Conservation (phyloP, 2,888 invertebrate genomes). For the Erebia ligea region DNA sequence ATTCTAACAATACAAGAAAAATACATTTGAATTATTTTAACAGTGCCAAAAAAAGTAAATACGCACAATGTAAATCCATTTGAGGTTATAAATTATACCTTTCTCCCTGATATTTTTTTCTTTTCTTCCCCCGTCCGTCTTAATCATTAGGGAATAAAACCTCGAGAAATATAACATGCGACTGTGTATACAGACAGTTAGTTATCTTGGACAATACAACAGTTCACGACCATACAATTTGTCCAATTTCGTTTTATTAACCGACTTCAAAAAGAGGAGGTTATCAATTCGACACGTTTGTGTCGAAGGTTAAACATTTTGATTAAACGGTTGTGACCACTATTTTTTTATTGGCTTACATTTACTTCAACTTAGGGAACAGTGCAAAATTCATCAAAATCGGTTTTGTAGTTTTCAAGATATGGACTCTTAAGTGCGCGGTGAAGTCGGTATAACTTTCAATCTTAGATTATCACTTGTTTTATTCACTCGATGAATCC, state of each 20-base stretch:
- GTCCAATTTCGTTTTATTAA: not conserved
- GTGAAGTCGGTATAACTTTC: too few species aligned
- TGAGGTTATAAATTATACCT: not conserved
- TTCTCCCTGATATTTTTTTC: not conserved
- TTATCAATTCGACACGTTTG: too few species aligned
- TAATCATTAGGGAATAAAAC: not conserved
- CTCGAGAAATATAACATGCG: not conserved
- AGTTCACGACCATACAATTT: not conserved
- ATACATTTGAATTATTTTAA: not conserved
- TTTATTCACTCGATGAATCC: too few species aligned
- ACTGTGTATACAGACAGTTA: not conserved
- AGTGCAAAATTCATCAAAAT: too few species aligned
- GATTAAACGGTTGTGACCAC: too few species aligned
- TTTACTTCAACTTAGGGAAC: too few species aligned
- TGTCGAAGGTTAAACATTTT: too few species aligned
- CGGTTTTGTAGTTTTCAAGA: too few species aligned
- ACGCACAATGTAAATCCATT: not conserved
- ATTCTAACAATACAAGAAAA: not conserved
- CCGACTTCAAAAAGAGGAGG: not conserved
- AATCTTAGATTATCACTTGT: too few species aligned
- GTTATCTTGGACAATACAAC: not conserved
- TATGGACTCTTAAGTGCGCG: too few species aligned
- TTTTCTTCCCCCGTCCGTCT: not conserved
- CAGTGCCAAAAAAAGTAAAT: not conserved
- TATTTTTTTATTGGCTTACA: too few species aligned